Percentiles rank a stretch among this genome's conserved stretches.
Evolutionary conservation across 2,797 vertebrate species (phyloP).

Genomic region (Chanos chanos): DNA sequence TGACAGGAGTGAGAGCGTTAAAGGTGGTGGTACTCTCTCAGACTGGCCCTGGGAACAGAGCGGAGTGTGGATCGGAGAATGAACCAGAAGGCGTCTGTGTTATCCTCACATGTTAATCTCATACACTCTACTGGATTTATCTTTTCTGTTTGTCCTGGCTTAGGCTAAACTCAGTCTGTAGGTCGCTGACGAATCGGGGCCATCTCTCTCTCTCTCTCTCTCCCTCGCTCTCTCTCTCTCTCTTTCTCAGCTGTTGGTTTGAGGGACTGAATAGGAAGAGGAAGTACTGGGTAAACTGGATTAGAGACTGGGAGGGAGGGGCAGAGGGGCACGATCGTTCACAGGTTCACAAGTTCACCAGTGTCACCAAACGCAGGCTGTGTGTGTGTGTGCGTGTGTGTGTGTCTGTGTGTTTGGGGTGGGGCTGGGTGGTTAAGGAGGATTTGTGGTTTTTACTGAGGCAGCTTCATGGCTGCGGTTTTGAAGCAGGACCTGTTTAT

Average conservation of each 20-base stretch:
- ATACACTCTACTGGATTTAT: slow-evolving; percentile 70
- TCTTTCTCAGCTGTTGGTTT: too few species aligned
- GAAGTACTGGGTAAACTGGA: slow-evolving; percentile 8
- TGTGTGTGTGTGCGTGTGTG: too few species aligned
- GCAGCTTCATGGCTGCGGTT: slow-evolving; percentile 53
- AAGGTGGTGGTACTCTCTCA: too few species aligned
- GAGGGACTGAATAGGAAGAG: too few species aligned
- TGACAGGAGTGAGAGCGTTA: too few species aligned
- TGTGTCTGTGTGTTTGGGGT: too few species aligned
- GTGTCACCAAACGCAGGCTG: slow-evolving; percentile 56
- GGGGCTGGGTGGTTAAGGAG: too few species aligned
- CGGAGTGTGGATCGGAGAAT: not conserved
- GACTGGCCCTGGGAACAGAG: too few species aligned
- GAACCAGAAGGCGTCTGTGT: slow-evolving; percentile 47
- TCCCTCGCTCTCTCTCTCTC: too few species aligned
- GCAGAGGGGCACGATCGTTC: slow-evolving; percentile 41
- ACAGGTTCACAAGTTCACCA: slow-evolving; percentile 57
- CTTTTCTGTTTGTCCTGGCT: slow-evolving; percentile 68
- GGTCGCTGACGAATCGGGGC: slow-evolving; percentile 53
- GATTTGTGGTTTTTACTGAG: slow-evolving; percentile 56
- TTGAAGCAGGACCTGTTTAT: slow-evolving; percentile 62
- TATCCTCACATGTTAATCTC: slow-evolving; percentile 75
- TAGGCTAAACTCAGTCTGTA: slow-evolving; percentile 65
- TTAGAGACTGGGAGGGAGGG: slow-evolving; percentile 40
- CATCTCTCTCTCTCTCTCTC: slow-evolving; percentile 1